phyloP scores from a whole-genome alignment of 2,888 invertebrate species.

The Phalera bucephala region DNA sequence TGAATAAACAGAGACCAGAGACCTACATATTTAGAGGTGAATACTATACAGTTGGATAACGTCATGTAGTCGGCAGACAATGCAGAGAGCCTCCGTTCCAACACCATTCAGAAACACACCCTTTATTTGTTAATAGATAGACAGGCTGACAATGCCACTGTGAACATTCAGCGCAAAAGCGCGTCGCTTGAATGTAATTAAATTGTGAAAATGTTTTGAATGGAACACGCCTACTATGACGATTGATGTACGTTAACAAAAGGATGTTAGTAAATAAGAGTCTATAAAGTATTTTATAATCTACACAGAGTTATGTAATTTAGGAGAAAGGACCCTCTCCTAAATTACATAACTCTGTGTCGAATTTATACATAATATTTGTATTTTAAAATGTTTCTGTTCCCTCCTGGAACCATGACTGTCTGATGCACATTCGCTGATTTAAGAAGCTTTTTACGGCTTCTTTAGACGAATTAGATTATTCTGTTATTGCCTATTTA shows the following conservation, averaged over 20 bases:
- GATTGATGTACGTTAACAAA: not conserved
- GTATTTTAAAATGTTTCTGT: no score
- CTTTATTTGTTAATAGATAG: slow-evolving; percentile 62
- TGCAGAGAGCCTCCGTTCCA: slow-evolving; percentile 44
- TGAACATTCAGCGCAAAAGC: slow-evolving; percentile 41
- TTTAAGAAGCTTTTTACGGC: no score
- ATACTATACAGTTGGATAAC: slow-evolving; percentile 44
- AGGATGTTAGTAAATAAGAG: no score
- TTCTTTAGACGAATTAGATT: no score
- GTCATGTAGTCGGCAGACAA: slow-evolving; percentile 44
- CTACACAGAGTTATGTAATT: no score
- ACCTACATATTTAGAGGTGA: slow-evolving; percentile 35
- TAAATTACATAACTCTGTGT: no score
- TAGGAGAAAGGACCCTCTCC: no score
- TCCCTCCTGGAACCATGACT: no score
- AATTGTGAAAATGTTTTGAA: slow-evolving; percentile 35
- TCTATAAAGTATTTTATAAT: no score
- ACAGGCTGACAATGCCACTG: slow-evolving; percentile 43
- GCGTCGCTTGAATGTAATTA: slow-evolving; percentile 42
- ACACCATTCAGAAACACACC: slow-evolving; percentile 55
- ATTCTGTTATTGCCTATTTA: no score
- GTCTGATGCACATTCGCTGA: no score
- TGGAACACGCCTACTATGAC: slow-evolving; percentile 6
- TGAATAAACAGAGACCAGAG: slow-evolving; percentile 14
- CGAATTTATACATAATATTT: no score